These are phyloP conservation scores for Trichonephila inaurata DNA, from an alignment of 1,140 invertebrate species.

Conservation along the genomic window DNA sequence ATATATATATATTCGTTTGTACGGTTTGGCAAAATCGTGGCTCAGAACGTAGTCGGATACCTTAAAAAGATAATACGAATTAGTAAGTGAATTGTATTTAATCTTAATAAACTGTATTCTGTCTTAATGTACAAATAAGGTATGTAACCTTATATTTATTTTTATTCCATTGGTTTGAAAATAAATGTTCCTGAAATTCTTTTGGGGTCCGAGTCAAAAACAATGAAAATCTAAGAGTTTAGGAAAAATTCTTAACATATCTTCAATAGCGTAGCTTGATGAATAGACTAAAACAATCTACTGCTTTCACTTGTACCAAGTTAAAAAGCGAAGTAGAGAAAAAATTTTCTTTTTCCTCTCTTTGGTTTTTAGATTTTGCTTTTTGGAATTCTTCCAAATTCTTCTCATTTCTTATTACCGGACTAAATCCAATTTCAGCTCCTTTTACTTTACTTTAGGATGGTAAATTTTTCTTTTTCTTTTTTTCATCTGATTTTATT, in stretches of 20 bases:
- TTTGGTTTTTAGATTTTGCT: conserved; percentile 68
- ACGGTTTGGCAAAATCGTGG: too few relatives aligned
- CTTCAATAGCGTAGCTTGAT: conserved; percentile 66
- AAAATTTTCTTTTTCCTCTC: conserved; percentile 29
- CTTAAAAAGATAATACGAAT: too few relatives aligned
- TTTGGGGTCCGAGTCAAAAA: conserved; percentile 19
- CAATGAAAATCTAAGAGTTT: conserved; percentile 40
- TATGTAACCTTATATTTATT: conserved; percentile 1
- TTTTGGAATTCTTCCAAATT: conserved; percentile 76
- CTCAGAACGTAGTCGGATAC: too few relatives aligned
- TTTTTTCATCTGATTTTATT: conserved; percentile 43
- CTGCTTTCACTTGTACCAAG: conserved; percentile 70
- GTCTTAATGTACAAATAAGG: neutral
- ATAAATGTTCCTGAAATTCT: neutral
- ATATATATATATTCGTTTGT: too few relatives aligned
- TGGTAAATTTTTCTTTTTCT: conserved; percentile 67
- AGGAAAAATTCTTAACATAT: conserved; percentile 74
- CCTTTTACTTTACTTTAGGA: conserved; percentile 70
- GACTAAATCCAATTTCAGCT: conserved; percentile 74
- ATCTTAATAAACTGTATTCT: neutral
- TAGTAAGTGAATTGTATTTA: too few relatives aligned
- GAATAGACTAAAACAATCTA: conserved; percentile 75
- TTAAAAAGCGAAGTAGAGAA: conserved; percentile 11
- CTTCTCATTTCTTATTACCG: conserved; percentile 75
- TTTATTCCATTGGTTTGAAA: neutral